Evolutionary conservation across 2,797 vertebrate genomes (phyloP).

Genomic region (Acridotheres tristis): DNA sequence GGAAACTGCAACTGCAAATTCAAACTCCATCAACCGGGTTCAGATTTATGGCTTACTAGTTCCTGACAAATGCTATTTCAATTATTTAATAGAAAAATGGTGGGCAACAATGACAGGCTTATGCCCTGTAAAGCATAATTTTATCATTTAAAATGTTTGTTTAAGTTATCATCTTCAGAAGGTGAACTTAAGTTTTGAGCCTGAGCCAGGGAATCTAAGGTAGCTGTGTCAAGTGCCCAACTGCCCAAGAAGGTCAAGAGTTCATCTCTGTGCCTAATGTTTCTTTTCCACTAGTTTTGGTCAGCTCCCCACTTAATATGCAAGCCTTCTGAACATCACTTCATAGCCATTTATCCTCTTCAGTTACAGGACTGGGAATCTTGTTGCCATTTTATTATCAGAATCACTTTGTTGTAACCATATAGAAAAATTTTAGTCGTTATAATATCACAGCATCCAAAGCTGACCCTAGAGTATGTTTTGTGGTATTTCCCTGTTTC

Average conservation of each 20-base stretch:
- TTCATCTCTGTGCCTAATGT: not conserved
- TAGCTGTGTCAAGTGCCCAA: not conserved
- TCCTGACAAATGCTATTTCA: not conserved
- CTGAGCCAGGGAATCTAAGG: not conserved
- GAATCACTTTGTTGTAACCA: not conserved
- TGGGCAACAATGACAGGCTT: not conserved
- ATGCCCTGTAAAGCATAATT: not conserved
- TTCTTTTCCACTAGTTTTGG: not conserved
- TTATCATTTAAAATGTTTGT: not conserved
- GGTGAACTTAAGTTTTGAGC: not conserved
- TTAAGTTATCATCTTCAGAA: not conserved
- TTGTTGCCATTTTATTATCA: not conserved
- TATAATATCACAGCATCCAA: not conserved
- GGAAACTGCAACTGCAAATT: not conserved
- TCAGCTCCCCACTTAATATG: not conserved
- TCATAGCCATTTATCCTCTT: not conserved
- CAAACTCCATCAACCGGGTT: not conserved
- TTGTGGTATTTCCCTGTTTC: not conserved
- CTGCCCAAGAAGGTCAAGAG: not conserved
- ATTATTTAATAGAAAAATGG: not conserved
- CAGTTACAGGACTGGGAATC: not conserved
- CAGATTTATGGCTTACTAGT: not conserved
- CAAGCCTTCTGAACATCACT: not conserved
- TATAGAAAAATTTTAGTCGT: not conserved
- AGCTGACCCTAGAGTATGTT: not conserved